A percentile compares a stretch with the other conserved stretches of the same genome.
phyloP scores from a whole-genome alignment of 2,797 vertebrate species.

The Peromyscus attwateri region DNA sequence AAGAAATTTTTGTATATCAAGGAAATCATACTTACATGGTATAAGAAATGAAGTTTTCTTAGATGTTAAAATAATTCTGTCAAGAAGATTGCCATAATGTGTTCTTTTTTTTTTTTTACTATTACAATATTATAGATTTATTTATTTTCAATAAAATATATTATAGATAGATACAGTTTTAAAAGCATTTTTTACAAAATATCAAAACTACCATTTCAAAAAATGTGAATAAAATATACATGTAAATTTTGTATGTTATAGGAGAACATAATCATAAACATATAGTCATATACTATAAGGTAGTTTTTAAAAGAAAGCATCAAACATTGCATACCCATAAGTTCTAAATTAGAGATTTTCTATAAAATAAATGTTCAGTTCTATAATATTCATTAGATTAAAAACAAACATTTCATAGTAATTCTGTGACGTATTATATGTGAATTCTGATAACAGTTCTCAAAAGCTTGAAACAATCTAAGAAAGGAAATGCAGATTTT shows the following conservation, averaged over 20 bases:
- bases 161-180: background rate
- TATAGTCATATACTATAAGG: background rate
- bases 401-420: background rate
- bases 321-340: background rate
- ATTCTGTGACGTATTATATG: background rate
- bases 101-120: background rate
- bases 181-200: background rate
- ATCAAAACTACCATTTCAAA: background rate
- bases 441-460: background rate
- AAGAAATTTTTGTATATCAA: background rate
- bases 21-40: background rate
- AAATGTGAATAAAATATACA: background rate
- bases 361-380: slow-evolving; percentile 3
- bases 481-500: background rate
- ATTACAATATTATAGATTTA: background rate
- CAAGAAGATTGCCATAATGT: background rate
- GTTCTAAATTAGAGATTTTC: slow-evolving; percentile 7
- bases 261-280: background rate
- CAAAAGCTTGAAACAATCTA: background rate
- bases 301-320: slow-evolving; percentile 20
- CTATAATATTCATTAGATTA: background rate
- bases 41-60: background rate
- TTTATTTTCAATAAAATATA: background rate
- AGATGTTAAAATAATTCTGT: background rate
- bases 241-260: background rate